These are phyloP conservation scores for Chouioia cunea DNA, from an alignment of 2,888 invertebrate genomes.

Conservation along the genomic window DNA sequence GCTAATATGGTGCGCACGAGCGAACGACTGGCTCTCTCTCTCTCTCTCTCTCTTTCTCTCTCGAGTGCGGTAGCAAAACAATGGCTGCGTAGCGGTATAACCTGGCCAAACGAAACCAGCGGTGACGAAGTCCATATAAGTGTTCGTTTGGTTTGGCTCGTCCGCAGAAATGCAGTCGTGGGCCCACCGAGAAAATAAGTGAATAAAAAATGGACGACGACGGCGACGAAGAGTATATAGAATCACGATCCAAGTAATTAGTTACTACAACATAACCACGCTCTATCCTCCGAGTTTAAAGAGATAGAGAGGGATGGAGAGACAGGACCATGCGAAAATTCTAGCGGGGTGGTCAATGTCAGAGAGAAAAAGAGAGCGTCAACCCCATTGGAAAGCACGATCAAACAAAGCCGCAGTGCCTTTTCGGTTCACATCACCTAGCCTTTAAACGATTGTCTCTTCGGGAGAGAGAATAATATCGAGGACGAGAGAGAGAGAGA, in stretches of 20 bases:
- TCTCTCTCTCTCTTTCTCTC: constrained; percentile 27
- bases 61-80: constrained; percentile 65
- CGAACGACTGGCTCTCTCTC: constrained; percentile 32
- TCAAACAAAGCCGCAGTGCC: too few relatives aligned
- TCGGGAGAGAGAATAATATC: background rate
- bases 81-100: constrained; percentile 66
- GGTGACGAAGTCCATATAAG: constrained; percentile 68
- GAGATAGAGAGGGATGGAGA: too few relatives aligned
- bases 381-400: too few relatives aligned
- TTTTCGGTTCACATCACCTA: too few relatives aligned
- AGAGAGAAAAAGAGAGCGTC: too few relatives aligned
- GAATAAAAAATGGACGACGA: constrained; percentile 49
- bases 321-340: too few relatives aligned
- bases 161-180: constrained; percentile 65
- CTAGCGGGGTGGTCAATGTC: too few relatives aligned
- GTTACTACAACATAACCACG: constrained; percentile 65
- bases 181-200: constrained; percentile 32
- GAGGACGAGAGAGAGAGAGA: constrained; percentile 28
- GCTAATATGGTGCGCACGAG: constrained; percentile 64
- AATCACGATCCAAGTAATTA: constrained; percentile 64
- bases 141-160: constrained; percentile 63
- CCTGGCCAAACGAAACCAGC: constrained; percentile 61
- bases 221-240: constrained; percentile 48
- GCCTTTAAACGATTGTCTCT: background rate
- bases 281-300: constrained; percentile 45